Evolutionary conservation across 2,113 vertebrate species (phyloP).

Genomic region (Paracanthobrama guichenoti): DNA sequence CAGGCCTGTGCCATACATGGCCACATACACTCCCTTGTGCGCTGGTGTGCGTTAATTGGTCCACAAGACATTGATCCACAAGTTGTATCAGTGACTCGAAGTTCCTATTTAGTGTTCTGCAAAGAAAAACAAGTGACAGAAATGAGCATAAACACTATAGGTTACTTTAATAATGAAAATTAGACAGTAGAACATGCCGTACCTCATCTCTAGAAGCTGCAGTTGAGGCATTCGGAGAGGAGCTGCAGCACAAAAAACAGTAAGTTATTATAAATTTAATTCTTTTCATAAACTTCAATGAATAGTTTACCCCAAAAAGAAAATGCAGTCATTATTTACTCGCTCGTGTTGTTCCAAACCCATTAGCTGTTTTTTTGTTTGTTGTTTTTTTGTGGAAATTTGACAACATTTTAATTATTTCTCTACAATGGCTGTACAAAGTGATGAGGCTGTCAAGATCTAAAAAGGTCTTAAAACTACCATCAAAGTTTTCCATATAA

Average conservation of each 20-base stretch:
- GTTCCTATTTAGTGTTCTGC: slow-evolving; percentile 32
- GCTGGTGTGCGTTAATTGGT: background rate
- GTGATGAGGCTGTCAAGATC: background rate
- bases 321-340: background rate
- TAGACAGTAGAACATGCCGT: background rate
- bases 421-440: background rate
- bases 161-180: background rate
- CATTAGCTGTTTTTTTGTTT: background rate
- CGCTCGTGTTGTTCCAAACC: slow-evolving; percentile 5
- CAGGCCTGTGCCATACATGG: background rate
- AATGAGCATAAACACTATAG: slow-evolving; percentile 11
- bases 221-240: slow-evolving; percentile 22
- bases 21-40: background rate
- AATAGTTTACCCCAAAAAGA: background rate
- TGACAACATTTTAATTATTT: background rate
- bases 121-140: slow-evolving; percentile 6
- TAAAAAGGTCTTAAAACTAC: background rate
- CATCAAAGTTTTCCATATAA: background rate
- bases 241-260: slow-evolving; percentile 8
- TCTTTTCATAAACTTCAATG: background rate
- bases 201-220: slow-evolving; percentile 38
- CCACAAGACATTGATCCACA: background rate
- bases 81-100: background rate
- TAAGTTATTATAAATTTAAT: background rate
- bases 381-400: background rate